Conservation (phyloP, 2,888 invertebrate species). For the Siphlonurus alternatus region DNA sequence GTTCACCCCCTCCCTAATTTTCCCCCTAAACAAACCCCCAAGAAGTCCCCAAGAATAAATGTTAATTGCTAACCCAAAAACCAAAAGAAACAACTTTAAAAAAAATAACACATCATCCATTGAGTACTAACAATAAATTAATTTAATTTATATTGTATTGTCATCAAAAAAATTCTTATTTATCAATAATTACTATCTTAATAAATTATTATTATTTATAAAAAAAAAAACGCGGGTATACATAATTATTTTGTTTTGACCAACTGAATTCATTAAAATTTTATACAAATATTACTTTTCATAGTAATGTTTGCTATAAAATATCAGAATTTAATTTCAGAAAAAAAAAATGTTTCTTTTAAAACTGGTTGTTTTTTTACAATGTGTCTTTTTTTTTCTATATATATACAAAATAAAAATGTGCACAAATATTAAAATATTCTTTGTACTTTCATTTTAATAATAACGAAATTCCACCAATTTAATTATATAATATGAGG, state of each 20-base stretch:
- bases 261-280: not conserved
- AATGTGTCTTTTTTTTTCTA: not conserved
- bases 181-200: not conserved
- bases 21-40: not conserved
- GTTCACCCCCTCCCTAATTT: not conserved
- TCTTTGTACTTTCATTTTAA: not conserved
- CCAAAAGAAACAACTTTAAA: not conserved
- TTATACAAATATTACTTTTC: no score
- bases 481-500: no score
- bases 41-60: not conserved
- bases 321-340: no score
- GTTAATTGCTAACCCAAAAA: not conserved
- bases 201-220: not conserved
- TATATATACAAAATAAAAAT: not conserved
- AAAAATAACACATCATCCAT: not conserved
- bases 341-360: not conserved
- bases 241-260: not conserved
- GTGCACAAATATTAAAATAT: conserved; percentile 1
- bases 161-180: not conserved
- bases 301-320: no score
- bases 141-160: not conserved
- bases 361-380: not conserved
- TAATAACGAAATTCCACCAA: not conserved
- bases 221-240: conserved; percentile 1
- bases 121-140: not conserved